phyloP scores from a whole-genome alignment of 2,888 invertebrate species.

The Thymelicus lineola region DNA sequence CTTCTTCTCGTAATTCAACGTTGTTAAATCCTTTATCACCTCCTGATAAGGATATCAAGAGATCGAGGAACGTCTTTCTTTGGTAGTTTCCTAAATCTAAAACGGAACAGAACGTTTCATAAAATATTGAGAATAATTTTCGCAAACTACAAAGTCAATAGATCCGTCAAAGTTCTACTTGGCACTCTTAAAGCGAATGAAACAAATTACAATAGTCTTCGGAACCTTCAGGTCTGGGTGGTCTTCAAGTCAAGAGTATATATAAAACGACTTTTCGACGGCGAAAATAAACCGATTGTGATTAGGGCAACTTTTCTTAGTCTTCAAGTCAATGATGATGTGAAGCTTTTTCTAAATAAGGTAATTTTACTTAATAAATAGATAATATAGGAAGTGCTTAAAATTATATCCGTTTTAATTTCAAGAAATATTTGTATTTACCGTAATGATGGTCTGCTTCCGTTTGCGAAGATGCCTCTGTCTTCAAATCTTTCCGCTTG shows the following conservation, averaged over 20 bases:
- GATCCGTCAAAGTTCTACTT: no score
- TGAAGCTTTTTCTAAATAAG: no score
- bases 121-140: not conserved
- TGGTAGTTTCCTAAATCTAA: conserved; percentile 64
- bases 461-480: conserved; percentile 51
- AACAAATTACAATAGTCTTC: no score
- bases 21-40: conserved; percentile 77
- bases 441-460: conserved; percentile 62
- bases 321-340: no score
- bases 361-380: no score
- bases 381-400: no score
- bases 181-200: no score
- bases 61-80: conserved; percentile 82
- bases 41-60: conserved; percentile 79
- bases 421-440: conserved; percentile 47
- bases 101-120: not conserved
- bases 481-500: conserved; percentile 60
- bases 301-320: no score
- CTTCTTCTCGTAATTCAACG: conserved; percentile 83
- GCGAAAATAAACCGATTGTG: no score
- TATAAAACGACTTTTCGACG: no score
- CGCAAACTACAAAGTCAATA: not conserved
- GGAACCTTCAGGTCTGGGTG: no score
- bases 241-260: no score
- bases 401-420: not conserved